Base-by-base conservation (phyloP, 2,797 vertebrate genomes). In the Cyprinodon diabolis region DNA sequence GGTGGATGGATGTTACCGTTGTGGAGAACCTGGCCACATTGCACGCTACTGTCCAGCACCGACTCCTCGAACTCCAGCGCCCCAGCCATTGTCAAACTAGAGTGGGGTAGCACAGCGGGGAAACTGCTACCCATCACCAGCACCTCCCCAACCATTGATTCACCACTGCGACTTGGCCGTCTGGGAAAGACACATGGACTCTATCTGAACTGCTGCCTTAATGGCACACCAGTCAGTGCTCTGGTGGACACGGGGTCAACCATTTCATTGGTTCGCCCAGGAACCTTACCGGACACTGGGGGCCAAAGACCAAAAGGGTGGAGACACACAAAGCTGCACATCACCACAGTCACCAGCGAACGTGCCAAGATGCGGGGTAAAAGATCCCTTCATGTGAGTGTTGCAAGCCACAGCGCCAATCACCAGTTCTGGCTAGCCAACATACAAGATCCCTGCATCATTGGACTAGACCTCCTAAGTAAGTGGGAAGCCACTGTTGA, bases 51-150 rank as follows among this genome's bases (percentile, higher is more conserved):
- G 25, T 25, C 56, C 56, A 13, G 25, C 25, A 1, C 40, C 62
- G 8, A 19, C 62, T 12, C 72, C 79, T 80, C 67, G 75, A 11
- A 3, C 35, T 30, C 37, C 15, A 19, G 8, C 13, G 19, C 8
- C 10, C 4, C 12, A 12, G 35, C 30, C 0, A 13, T 6, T 8
- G 35, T 35, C 4, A 63, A 63, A 21, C 17, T 1, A 63, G 15
- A 63, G 37, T 12, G 1, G 60, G 60, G 37, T 40, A 14, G 6
- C 30, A 35, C 37, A 17, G 37, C 1, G 17, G 19, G 35, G 35
- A 14, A 37, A 17, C 35, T 40, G 17, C 35, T 35, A 63, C 37
- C 60, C 17, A 6, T 19, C 19, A 6, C 7, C 6, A 17, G 9
- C 19, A 19, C 15, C 9, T 17, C 37, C 8, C 14, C 40, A 1